These are phyloP conservation scores for Brienomyrus longianalis DNA, from an alignment of 2,113 vertebrate genomes.

Conservation along the genomic window DNA sequence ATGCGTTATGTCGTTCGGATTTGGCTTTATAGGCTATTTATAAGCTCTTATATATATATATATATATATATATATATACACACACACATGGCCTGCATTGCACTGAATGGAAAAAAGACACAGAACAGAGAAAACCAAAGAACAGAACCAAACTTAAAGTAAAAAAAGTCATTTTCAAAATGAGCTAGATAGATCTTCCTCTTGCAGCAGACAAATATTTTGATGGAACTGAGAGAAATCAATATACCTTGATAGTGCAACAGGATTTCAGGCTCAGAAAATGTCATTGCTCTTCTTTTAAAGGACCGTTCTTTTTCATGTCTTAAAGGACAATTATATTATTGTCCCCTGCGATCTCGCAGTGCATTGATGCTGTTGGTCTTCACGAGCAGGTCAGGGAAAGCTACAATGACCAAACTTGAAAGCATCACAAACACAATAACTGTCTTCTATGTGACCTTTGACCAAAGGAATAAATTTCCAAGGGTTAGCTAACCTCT, in stretches of 20 bases:
- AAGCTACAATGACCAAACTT: slow-evolving; percentile 22
- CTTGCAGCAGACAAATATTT: not conserved
- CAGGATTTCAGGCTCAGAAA: not conserved
- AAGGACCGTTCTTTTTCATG: not conserved
- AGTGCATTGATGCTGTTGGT: slow-evolving; percentile 10
- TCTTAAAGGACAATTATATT: not conserved
- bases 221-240: slow-evolving; percentile 1
- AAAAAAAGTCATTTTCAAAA: not conserved
- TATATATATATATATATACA: not conserved
- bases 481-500: slow-evolving; percentile 30
- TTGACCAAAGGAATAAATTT: slow-evolving; percentile 31
- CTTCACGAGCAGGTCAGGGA: not conserved
- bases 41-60: not conserved
- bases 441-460: slow-evolving; percentile 29
- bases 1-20: not conserved
- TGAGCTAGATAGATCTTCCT: not conserved
- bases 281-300: not conserved
- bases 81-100: not conserved
- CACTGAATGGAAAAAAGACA: not conserved
- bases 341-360: not conserved
- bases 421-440: slow-evolving; percentile 32
- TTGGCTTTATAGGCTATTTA: not conserved
- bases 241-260: not conserved
- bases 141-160: not conserved
- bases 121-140: not conserved